phyloP scores from a whole-genome alignment of 2,113 vertebrate species.

The Corapipo altera region DNA sequence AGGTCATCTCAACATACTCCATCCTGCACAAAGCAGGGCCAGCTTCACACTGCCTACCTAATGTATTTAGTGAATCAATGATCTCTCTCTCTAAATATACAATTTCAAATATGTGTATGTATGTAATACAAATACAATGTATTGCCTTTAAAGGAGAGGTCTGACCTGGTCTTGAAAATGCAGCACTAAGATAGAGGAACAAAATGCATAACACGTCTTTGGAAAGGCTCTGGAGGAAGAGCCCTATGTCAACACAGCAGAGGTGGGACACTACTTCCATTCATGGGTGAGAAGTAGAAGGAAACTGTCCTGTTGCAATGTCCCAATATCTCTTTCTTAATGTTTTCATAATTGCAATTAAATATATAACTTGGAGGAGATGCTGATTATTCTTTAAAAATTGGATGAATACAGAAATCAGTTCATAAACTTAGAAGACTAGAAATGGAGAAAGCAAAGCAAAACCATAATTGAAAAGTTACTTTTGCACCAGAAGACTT shows the following conservation, averaged over 20 bases:
- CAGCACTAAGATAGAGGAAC: background rate
- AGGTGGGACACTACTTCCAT: background rate
- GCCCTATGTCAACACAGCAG: background rate
- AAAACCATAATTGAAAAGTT: background rate
- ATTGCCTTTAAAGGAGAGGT: background rate
- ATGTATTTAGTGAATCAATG: background rate
- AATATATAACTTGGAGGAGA: background rate
- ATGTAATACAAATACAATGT: background rate
- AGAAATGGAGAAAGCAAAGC: background rate
- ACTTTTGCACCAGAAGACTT: background rate
- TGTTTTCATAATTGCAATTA: background rate
- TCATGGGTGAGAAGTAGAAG: background rate
- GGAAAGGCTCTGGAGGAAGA: background rate
- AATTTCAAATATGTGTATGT: background rate
- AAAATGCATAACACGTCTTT: background rate
- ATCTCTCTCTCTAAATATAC: background rate
- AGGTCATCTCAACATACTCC: background rate
- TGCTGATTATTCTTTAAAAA: background rate
- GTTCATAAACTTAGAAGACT: background rate
- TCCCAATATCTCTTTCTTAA: background rate
- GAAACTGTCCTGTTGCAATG: background rate
- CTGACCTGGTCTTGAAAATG: background rate
- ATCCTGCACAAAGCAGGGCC: background rate
- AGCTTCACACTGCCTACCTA: background rate
- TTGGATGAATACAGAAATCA: background rate